Base-by-base conservation (phyloP, 2,888 invertebrate genomes). In the Trisateles emortualis region DNA sequence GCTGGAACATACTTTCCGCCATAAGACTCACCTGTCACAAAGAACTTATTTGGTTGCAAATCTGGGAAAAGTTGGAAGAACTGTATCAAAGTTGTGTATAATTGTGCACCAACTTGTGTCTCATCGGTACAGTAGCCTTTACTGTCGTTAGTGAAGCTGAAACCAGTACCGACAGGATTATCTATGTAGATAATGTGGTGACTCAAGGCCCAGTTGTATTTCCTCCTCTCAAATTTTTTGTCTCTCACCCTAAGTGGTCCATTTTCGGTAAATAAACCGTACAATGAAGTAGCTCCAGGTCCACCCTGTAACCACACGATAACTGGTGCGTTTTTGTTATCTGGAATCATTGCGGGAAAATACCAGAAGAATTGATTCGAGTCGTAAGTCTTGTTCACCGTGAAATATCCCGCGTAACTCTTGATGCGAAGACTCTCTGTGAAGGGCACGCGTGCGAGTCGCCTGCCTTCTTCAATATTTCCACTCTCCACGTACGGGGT, bases 291-390 rank as follows among this genome's bases (percentile, higher is more conserved):
- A 0, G 96, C 96, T 0, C 97, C 97, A 0, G 97, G 97, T 0
- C 97, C 98, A 3, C 97, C 97, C 86, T 97, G 97, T 1, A 97
- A 90, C 98, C 98, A 98, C 4, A 98, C 86, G 0, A 97, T 85
- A 0, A 98, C 95, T 0, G 96, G 97, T 0, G 96, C 95, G 35
- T 91, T 86, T 52, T 90, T 88, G 1, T 84, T 86, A 30, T 87
- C 81, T 0, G 90, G 86, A 1, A 83, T 64, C 93, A 95, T 94
- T 0, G 97, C 95, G 0, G 97, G 97, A 80, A 98, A 98, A 79
- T 96, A 98, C 98, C 98, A 98, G 86, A 98, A 97, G 88, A 98
- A 98, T 86, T 97, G 93, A 78, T 98, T 97, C 0, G 97, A 97
- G 68, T 96, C 94, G 74, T 93, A 95, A 0, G 92, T 84, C 70